These are phyloP conservation scores for Pogonus chalceus DNA, from an alignment of 1,140 invertebrate genomes.

Conservation along the genomic window DNA sequence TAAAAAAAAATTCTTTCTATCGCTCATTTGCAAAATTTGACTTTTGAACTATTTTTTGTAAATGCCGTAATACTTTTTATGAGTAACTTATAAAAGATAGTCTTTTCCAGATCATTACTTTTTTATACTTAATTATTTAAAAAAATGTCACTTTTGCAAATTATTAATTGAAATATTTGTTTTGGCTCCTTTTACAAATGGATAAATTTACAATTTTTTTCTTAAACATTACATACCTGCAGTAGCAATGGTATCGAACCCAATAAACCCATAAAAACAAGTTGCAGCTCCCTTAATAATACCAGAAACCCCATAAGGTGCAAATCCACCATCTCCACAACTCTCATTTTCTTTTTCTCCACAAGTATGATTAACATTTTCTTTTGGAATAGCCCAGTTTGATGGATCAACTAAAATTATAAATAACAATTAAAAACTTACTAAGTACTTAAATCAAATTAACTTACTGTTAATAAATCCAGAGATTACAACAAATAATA, in stretches of 20 bases:
- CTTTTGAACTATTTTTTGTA: too few species aligned
- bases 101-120: too few species aligned
- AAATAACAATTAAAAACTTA: neutral
- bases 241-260: constrained; percentile 83
- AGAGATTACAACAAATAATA: constrained; percentile 58
- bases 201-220: too few species aligned
- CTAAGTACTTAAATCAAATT: neutral
- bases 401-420: constrained; percentile 38
- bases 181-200: too few species aligned
- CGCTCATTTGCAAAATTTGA: too few species aligned
- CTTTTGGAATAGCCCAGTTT: constrained; percentile 58
- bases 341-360: constrained; percentile 24
- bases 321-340: constrained; percentile 65
- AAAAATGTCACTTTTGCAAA: too few species aligned
- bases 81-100: too few species aligned
- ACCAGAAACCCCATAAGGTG: constrained; percentile 69
- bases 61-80: too few species aligned
- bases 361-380: constrained; percentile 33
- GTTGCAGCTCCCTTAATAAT: constrained; percentile 74
- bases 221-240: constrained; percentile 39
- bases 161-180: too few species aligned
- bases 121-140: too few species aligned
- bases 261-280: constrained; percentile 87
- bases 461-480: constrained; percentile 54
- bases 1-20: too few species aligned